Base-by-base conservation (phyloP, 2,113 vertebrate species). In the Dicentrarchus labrax region DNA sequence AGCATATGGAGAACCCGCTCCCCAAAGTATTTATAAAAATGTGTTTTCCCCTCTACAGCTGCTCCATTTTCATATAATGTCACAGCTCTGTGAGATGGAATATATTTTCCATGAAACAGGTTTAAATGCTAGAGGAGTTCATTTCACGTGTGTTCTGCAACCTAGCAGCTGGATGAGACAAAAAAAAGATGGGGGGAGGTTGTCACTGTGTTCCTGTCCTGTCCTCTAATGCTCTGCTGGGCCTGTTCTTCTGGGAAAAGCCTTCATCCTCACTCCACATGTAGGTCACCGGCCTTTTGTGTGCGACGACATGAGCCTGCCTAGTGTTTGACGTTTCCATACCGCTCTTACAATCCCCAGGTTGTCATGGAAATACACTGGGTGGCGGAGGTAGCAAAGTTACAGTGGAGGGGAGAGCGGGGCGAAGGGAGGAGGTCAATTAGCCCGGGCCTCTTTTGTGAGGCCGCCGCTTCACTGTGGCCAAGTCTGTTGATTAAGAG, bases 291-390 rank as follows among this genome's bases (percentile, higher is more conserved):
- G 89, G 79, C 76, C 86, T 85, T 95, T 95, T 94, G 94, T 95
- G 86, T 83, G 87, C 83, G 51, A 82, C 88, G 83, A 91, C 92
- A 86, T 79, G 61, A 87, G 84, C 88, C 91, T 89, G 78, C 88
- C 72, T 39, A 92, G 84, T 96, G 90, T 95, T 96, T 95, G 94
- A 94, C 91, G 90, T 96, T 93, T 93, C 87, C 94, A 95, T 95
- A 91, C 94, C 94, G 10, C 88, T 93, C 92, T 95, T 92, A 94
- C 90, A 95, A 89, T 88, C 64, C 78, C 59, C 24, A 45, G 78
- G 95, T 96, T 94, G 88, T 94, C 95, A 95, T 96, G 95, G 95
- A 90, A 93, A 95, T 94, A 65, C 80, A 86, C 76, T 71, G 90
- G 91, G 86, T 81, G 77, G 91, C 87, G 65, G 76, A 45, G 84